A percentile compares a stretch with the other conserved stretches of the same genome.
phyloP scores from a whole-genome alignment of 2,888 invertebrate species.

The Chrysolina americana region DNA sequence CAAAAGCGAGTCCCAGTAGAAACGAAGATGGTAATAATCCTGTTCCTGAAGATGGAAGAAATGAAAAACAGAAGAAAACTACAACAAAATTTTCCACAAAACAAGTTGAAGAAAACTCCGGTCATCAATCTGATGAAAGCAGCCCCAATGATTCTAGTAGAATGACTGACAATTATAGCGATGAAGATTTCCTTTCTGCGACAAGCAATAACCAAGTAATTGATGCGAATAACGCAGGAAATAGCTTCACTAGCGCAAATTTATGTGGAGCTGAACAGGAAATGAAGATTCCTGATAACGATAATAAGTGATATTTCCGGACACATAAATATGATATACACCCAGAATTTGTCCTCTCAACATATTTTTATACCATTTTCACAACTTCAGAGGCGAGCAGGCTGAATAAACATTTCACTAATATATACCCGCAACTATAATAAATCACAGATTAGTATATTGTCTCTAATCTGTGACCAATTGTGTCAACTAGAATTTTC shows the following conservation, averaged over 20 bases:
- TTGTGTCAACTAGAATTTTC: too few relatives aligned
- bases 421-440: too few relatives aligned
- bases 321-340: not conserved
- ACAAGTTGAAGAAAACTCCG: not conserved
- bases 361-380: too few relatives aligned
- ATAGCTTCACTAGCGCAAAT: constrained; percentile 2
- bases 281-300: not conserved
- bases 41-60: not conserved
- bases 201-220: not conserved
- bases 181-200: constrained; percentile 4
- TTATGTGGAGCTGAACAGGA: not conserved
- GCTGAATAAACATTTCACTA: too few relatives aligned
- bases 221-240: not conserved
- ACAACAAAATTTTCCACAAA: constrained; percentile 5
- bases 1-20: not conserved
- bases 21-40: not conserved
- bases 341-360: too few relatives aligned
- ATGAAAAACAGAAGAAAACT: constrained; percentile 1
- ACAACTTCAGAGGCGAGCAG: too few relatives aligned
- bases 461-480: too few relatives aligned
- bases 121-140: not conserved
- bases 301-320: not conserved
- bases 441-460: too few relatives aligned
- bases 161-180: constrained; percentile 1
- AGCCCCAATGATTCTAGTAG: not conserved